A percentile compares a stretch with the other conserved stretches of the same genome.
phyloP scores from a whole-genome alignment of 1,140 invertebrate species.

The Melitaea cinxia region DNA sequence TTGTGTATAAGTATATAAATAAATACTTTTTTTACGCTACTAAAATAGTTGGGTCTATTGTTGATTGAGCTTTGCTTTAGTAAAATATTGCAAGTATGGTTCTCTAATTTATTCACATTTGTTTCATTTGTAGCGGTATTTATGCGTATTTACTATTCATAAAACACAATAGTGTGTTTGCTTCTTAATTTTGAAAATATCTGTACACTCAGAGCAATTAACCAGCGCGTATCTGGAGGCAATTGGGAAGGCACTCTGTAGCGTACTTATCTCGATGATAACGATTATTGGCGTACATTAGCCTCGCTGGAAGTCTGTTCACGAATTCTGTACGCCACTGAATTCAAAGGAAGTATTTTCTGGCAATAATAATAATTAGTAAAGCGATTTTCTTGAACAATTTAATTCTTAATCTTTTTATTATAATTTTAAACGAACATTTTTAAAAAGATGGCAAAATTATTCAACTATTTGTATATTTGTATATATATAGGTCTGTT shows the following conservation, averaged over 20 bases:
- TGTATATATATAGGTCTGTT: no score
- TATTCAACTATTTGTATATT: no score
- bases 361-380: slow-evolving; percentile 25
- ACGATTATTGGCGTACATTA: slow-evolving; percentile 69
- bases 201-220: slow-evolving; percentile 55
- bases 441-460: no score
- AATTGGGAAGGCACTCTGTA: slow-evolving; percentile 60
- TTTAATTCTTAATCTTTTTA: slow-evolving; percentile 1
- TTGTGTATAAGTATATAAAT: no score
- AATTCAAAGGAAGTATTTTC: slow-evolving; percentile 37
- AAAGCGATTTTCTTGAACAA: slow-evolving; percentile 8
- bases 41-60: no score
- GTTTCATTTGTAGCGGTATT: not conserved
- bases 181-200: slow-evolving; percentile 32
- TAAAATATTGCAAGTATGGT: no score
- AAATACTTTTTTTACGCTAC: no score
- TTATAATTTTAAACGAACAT: not conserved
- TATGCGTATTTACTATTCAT: not conserved
- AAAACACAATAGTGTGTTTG: slow-evolving; percentile 20
- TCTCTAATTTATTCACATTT: no score
- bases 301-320: slow-evolving; percentile 52
- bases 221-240: slow-evolving; percentile 53
- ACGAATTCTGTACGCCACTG: slow-evolving; percentile 31
- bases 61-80: no score
- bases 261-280: slow-evolving; percentile 63